Base-by-base conservation (phyloP, 1,140 invertebrate genomes). In the Pseudomyrmex gracilis region DNA sequence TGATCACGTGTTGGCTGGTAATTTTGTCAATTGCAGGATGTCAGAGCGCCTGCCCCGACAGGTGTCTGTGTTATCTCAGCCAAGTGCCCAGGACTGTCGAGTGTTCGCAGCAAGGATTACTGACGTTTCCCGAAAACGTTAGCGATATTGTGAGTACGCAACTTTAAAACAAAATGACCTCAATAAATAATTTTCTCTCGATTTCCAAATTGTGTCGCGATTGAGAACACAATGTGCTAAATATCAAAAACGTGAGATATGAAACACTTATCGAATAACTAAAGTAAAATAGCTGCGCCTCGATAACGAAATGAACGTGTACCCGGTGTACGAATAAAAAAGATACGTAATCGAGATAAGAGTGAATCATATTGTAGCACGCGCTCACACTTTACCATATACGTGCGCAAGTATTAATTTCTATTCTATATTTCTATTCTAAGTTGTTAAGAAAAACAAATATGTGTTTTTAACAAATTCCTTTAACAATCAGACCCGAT, bases 101-200 rank as follows among this genome's bases (percentile, higher is more conserved):
- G 22, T 93, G 93, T 58, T 51, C 88, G 43, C 82, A 64, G 12
- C 89, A 85, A n/a, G 83, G 76, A 0, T 49, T 93, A 2, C 57
- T 82, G 1, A 34, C 49, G 7, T 92, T 91, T 71, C 92, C 92
- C 1, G 67, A 83, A 22, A 92, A 91, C 45, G 85, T 92, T 13
- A 92, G 87, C 53, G 80, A 86, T 10, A 0, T 85, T 17, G 91
- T 92, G 47, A 89, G 90, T 88, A 15, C 12, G 17, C 9, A 24
- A 2, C 13, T 55, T 13, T n/a, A 2, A 47, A 24, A n/a, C n/a
- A n/a, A 20, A 57, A 47, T 4, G 0, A 20, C 12, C 2, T 47
- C 5, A 34, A 34, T 7, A 7, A 34, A 34, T 68, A 45, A 22
- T n/a, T 10, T 15, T 0, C 53, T 64, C 53, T 22, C 17, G 47